These are phyloP conservation scores for Cheilosia vulpina DNA, from an alignment of 2,888 invertebrate species.

Conservation along the genomic window DNA sequence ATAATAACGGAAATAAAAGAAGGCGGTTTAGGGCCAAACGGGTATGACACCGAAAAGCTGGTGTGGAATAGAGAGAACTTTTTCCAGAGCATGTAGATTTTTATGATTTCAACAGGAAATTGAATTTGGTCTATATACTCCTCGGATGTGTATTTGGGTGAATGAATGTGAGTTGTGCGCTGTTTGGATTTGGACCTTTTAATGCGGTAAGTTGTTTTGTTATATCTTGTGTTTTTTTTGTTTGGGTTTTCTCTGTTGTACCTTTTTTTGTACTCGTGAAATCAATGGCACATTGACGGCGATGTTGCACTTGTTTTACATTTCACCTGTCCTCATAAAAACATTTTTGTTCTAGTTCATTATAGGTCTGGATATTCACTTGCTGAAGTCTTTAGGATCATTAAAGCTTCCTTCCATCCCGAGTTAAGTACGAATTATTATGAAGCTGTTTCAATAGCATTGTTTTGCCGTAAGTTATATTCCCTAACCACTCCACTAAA, in stretches of 20 bases:
- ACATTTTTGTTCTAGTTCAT: no score
- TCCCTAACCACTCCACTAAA: no score
- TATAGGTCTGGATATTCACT: no score
- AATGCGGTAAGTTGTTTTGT: slow-evolving; percentile 20
- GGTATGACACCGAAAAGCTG: background rate
- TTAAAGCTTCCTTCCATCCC: no score
- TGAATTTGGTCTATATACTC: slow-evolving; percentile 27
- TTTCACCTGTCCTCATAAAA: no score
- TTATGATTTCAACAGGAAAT: slow-evolving; percentile 55
- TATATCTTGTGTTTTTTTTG: background rate
- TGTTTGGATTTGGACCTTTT: slow-evolving; percentile 27
- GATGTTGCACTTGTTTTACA: no score
- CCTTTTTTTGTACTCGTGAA: slow-evolving; percentile 1
- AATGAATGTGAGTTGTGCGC: background rate
- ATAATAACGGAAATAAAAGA: slow-evolving; percentile 57
- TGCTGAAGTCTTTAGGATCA: no score
- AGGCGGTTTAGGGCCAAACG: slow-evolving; percentile 12
- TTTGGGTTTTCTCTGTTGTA: slow-evolving; percentile 18
- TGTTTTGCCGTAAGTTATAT: no score
- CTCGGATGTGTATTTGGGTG: no score
- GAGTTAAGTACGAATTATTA: no score
- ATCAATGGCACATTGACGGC: no score
- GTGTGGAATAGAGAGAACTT: slow-evolving; percentile 16
- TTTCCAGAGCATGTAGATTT: slow-evolving; percentile 18
- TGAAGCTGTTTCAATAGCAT: no score